Evolutionary conservation across 1,140 invertebrate species (phyloP).

Genomic region (Nasonia longicornis): DNA sequence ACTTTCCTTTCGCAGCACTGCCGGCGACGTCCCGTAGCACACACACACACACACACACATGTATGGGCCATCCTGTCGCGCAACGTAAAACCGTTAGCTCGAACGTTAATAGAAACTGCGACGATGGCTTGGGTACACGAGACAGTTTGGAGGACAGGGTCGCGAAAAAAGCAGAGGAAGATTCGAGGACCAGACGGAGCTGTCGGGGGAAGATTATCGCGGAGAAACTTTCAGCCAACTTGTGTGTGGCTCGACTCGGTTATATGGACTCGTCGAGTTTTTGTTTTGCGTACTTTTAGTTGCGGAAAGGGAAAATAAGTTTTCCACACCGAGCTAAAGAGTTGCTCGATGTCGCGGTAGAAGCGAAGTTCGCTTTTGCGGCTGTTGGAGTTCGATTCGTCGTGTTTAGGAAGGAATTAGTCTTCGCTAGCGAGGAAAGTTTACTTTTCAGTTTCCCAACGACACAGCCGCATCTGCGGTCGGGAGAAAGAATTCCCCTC

Average conservation of each 20-base stretch:
- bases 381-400: not conserved
- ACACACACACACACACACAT: not conserved
- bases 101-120: not conserved
- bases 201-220: not conserved
- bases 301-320: not conserved
- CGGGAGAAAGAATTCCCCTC: no score
- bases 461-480: no score
- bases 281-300: not conserved
- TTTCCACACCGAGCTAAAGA: not conserved
- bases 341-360: not conserved
- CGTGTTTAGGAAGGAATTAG: not conserved
- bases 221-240: not conserved
- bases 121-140: not conserved
- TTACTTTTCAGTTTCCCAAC: no score
- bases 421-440: not conserved
- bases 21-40: not conserved
- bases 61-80: not conserved
- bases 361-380: not conserved
- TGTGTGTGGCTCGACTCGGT: not conserved
- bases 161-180: not conserved
- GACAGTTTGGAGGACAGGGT: not conserved
- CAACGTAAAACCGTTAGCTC: constrained; percentile 16
- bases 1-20: constrained; percentile 23
- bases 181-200: no score
- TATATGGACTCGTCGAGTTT: not conserved